Conservation (phyloP, 2,797 vertebrate species). For the Danio aesculapii region DNA sequence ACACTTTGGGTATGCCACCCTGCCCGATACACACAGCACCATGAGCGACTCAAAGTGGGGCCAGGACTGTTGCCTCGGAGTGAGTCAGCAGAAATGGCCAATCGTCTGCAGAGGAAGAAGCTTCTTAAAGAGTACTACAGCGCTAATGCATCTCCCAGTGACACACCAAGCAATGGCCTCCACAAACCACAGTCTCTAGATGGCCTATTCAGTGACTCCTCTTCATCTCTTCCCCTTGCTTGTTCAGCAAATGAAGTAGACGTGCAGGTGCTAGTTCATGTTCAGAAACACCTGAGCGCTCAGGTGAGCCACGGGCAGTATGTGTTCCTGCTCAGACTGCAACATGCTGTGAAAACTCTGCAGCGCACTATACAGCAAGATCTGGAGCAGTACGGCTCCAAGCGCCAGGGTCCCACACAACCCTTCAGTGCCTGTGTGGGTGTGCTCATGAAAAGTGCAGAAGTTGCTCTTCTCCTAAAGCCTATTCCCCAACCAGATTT, state of each 20-base stretch:
- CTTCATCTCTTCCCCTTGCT: constrained; percentile 60
- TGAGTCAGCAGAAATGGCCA: constrained; percentile 84
- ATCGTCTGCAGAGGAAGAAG: constrained; percentile 89
- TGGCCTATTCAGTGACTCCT: constrained; percentile 57
- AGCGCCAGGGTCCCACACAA: constrained; percentile 68
- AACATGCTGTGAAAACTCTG: constrained; percentile 89
- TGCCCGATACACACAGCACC: constrained; percentile 81
- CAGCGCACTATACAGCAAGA: constrained; percentile 92
- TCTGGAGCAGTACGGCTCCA: constrained; percentile 76
- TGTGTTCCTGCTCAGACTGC: constrained; percentile 90
- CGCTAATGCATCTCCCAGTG: constrained; percentile 69
- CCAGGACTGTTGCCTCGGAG: constrained; percentile 79
- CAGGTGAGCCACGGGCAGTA: constrained; percentile 97
- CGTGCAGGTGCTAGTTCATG: constrained; percentile 88
- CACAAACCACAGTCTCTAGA: constrained; percentile 80
- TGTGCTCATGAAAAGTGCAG: constrained; percentile 89
- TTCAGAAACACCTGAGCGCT: constrained; percentile 90
- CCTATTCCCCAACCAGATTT: constrained; percentile 82
- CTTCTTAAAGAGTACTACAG: constrained; percentile 95
- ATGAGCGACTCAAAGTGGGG: constrained; percentile 75
- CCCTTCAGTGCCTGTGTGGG: constrained; percentile 85
- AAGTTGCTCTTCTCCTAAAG: constrained; percentile 91
- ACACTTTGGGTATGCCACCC: constrained; percentile 95
- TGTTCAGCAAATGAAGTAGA: constrained; percentile 80
- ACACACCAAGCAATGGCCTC: constrained; percentile 76